phyloP scores from a whole-genome alignment of 2,888 invertebrate genomes.

The Heteromyza rotundicornis region DNA sequence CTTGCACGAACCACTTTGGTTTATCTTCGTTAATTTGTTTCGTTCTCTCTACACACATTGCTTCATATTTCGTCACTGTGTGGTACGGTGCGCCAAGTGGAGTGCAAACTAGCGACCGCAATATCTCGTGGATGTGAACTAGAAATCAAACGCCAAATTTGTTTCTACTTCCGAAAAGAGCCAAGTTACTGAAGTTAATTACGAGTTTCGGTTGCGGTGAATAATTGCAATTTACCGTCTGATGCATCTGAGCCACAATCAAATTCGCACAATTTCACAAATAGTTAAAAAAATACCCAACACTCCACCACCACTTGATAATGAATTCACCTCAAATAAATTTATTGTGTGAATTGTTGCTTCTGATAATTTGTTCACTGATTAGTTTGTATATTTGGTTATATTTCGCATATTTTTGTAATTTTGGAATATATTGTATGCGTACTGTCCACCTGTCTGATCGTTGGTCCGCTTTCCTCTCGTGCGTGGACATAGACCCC shows the following conservation, averaged over 20 bases:
- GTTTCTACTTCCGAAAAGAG: not conserved
- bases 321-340: too few species aligned
- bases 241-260: too few species aligned
- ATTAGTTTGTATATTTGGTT: too few species aligned
- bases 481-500: not conserved
- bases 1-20: conserved; percentile 18
- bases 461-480: not conserved
- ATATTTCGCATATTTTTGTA: too few species aligned
- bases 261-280: too few species aligned
- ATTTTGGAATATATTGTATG: not conserved
- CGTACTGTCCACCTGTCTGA: not conserved
- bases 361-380: too few species aligned
- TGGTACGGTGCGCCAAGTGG: not conserved
- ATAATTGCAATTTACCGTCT: too few species aligned
- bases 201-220: too few species aligned
- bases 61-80: conserved; percentile 47
- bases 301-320: too few species aligned
- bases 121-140: conserved; percentile 42
- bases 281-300: too few species aligned
- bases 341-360: too few species aligned
- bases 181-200: too few species aligned
- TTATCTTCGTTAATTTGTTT: conserved; percentile 19
- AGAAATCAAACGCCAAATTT: not conserved
- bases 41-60: not conserved
- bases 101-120: conserved; percentile 41